phyloP scores from a whole-genome alignment of 2,797 vertebrate genomes.

The Octomys mimax region DNA sequence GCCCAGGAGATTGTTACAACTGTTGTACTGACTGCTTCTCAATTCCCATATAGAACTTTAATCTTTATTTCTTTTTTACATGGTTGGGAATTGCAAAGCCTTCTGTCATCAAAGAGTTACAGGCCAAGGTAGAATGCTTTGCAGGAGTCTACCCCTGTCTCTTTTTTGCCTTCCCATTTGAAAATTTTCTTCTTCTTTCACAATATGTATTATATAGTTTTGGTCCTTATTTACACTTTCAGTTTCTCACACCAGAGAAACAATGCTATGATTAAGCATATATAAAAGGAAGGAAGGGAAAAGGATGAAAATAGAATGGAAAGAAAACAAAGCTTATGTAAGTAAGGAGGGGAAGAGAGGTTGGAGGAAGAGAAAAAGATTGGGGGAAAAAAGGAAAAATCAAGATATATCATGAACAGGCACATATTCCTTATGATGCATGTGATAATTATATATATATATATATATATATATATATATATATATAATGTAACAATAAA shows the following conservation, averaged over 20 bases:
- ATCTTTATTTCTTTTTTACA: not conserved
- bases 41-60: not conserved
- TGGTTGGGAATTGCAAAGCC: not conserved
- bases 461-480: not conserved
- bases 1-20: not conserved
- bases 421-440: not conserved
- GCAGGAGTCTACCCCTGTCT: not conserved
- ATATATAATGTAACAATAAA: not conserved
- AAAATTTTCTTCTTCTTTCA: not conserved
- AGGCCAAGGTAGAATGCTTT: not conserved
- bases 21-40: not conserved
- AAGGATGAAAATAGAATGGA: not conserved
- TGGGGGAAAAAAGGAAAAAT: not conserved
- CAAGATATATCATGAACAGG: not conserved
- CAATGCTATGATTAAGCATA: not conserved
- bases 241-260: not conserved
- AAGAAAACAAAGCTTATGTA: not conserved
- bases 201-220: not conserved
- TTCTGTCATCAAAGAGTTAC: not conserved
- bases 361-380: not conserved
- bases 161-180: not conserved
- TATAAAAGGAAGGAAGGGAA: not conserved
- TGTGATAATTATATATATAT: not conserved
- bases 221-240: not conserved
- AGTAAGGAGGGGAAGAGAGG: not conserved